These are phyloP conservation scores for Drosophila conformis DNA, from an alignment of 2,888 invertebrate genomes.

Conservation along the genomic window DNA sequence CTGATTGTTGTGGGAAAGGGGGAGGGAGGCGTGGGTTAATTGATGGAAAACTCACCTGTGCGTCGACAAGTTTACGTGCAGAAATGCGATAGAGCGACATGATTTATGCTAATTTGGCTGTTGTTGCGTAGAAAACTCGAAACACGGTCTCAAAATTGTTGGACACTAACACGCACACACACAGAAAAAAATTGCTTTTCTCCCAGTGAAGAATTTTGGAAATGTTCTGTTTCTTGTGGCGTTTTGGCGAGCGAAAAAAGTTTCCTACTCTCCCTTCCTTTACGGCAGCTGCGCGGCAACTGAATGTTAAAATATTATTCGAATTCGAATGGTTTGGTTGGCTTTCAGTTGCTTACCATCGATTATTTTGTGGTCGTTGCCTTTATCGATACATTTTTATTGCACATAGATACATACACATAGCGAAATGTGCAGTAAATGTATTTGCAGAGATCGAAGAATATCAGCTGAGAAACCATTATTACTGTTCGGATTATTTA, in stretches of 20 bases:
- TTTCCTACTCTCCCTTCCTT: conserved; percentile 66
- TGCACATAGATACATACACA: not conserved
- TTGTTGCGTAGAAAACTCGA: conserved; percentile 39
- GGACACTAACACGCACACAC: conserved; percentile 72
- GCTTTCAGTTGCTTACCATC: conserved; percentile 39
- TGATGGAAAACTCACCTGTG: conserved; percentile 86
- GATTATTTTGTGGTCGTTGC: conserved; percentile 30
- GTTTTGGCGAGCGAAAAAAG: conserved; percentile 62
- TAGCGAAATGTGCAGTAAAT: not conserved
- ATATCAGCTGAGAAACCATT: not conserved
- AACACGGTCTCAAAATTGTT: conserved; percentile 46
- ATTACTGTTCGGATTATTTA: too few relatives aligned
- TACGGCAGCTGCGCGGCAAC: conserved; percentile 76
- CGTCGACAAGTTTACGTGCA: conserved; percentile 87
- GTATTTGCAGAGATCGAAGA: not conserved
- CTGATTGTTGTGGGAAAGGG: not conserved
- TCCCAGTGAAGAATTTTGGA: conserved; percentile 67
- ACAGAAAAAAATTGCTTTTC: conserved; percentile 76
- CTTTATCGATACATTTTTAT: conserved; percentile 41
- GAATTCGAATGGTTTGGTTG: conserved; percentile 57
- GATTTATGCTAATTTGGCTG: conserved; percentile 56
- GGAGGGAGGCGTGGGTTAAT: not conserved
- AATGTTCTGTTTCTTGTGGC: conserved; percentile 72
- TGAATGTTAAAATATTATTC: conserved; percentile 64
- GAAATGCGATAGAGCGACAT: conserved; percentile 90